Conservation (phyloP, 2,888 invertebrate genomes). For the Leucoptera coffeella region DNA sequence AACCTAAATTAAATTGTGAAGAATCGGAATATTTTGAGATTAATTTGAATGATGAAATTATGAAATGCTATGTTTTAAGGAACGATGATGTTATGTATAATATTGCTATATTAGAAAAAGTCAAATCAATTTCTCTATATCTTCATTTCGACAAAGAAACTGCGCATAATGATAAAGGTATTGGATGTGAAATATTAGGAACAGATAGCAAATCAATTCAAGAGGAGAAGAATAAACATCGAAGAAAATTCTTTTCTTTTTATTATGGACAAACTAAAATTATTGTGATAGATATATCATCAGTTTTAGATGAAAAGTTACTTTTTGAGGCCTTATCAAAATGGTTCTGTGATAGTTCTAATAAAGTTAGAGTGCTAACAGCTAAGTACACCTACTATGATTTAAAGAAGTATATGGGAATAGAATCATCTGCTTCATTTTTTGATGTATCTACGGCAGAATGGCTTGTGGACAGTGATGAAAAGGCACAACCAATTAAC, state of each 20-base stretch:
- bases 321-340: too few relatives aligned
- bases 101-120: constrained; percentile 14
- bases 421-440: too few relatives aligned
- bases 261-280: too few relatives aligned
- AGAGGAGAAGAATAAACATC: too few relatives aligned
- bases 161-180: constrained; percentile 12
- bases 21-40: constrained; percentile 13
- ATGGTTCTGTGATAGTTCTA: too few relatives aligned
- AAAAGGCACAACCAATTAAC: constrained; percentile 16
- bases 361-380: constrained; percentile 16
- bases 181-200: constrained; percentile 43
- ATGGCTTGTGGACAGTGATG: constrained; percentile 31
- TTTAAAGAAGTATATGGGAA: too few relatives aligned
- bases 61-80: constrained; percentile 20
- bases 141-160: constrained; percentile 13
- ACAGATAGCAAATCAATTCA: too few relatives aligned
- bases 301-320: too few relatives aligned
- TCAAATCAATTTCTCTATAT: constrained; percentile 15
- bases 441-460: constrained; percentile 28
- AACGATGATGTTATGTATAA: constrained; percentile 15
- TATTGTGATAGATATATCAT: too few relatives aligned
- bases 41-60: constrained; percentile 10
- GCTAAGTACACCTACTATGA: constrained; percentile 16
- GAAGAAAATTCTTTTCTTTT: too few relatives aligned
- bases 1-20: constrained; percentile 9